Evolutionary conservation across 2,888 invertebrate genomes (phyloP).

Genomic region (Chaitophorus viminalis): DNA sequence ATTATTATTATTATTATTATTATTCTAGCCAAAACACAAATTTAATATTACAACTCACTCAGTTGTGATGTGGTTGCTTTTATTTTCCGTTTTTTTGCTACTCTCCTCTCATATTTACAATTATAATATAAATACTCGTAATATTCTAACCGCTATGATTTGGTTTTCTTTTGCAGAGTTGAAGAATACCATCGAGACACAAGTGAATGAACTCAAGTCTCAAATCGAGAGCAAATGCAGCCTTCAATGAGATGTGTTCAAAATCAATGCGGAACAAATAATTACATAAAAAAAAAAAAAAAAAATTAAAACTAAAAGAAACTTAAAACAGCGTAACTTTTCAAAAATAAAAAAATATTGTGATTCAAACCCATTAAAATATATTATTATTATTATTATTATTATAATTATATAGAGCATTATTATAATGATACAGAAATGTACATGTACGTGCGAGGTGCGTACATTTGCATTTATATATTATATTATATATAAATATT

Average conservation of each 20-base stretch:
- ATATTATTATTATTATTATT: slow-evolving; percentile 26
- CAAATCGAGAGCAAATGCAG: slow-evolving; percentile 97
- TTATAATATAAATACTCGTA: slow-evolving; percentile 64
- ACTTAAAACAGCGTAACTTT: slow-evolving; percentile 53
- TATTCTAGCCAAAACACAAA: slow-evolving; percentile 16
- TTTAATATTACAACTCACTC: slow-evolving; percentile 21
- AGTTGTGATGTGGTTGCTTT: not conserved
- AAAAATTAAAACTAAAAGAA: slow-evolving; percentile 32
- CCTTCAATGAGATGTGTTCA: slow-evolving; percentile 80
- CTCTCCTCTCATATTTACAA: slow-evolving; percentile 64
- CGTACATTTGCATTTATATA: not conserved
- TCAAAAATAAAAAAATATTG: slow-evolving; percentile 42
- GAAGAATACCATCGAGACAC: slow-evolving; percentile 96
- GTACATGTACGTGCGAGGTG: not conserved
- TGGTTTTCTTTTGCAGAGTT: slow-evolving; percentile 78
- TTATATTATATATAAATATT: slow-evolving; percentile 35
- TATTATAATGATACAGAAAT: slow-evolving; percentile 21
- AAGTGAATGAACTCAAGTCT: slow-evolving; percentile 95
- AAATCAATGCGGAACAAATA: slow-evolving; percentile 6
- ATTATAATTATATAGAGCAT: slow-evolving; percentile 42
- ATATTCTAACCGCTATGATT: not conserved
- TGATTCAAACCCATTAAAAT: slow-evolving; percentile 45
- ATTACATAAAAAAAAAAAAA: slow-evolving; percentile 21
- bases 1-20: slow-evolving; percentile 35
- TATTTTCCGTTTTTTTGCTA: not conserved